phyloP scores from a whole-genome alignment of 2,888 invertebrate genomes.

The Catocala nupta region DNA sequence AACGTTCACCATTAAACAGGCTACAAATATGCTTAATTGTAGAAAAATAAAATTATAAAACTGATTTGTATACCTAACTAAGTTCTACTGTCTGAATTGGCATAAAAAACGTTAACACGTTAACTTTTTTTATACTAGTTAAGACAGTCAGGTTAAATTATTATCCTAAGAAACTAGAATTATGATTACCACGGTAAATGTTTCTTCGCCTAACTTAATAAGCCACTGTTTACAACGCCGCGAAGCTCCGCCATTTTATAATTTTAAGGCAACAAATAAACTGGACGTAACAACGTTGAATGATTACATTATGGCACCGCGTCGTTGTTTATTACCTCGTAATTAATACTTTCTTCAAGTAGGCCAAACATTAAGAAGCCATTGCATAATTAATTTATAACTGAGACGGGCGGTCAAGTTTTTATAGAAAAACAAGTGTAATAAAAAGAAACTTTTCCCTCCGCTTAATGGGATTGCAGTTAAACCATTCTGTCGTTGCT shows the following conservation, averaged over 20 bases:
- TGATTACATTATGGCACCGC: constrained; percentile 36
- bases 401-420: constrained; percentile 24
- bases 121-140: too few relatives aligned
- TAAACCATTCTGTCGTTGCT: constrained; percentile 35
- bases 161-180: too few relatives aligned
- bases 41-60: too few relatives aligned
- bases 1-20: too few relatives aligned
- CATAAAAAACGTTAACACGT: too few relatives aligned
- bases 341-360: constrained; percentile 42
- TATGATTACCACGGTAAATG: too few relatives aligned
- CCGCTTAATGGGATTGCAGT: constrained; percentile 41
- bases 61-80: too few relatives aligned
- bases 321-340: constrained; percentile 38
- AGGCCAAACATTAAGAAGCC: constrained; percentile 33
- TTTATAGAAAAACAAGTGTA: constrained; percentile 26
- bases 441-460: constrained; percentile 24
- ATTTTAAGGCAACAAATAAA: constrained; percentile 22
- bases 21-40: too few relatives aligned
- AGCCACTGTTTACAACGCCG: neutral
- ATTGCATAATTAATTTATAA: constrained; percentile 44
- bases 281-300: constrained; percentile 30
- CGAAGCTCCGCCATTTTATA: neutral
- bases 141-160: too few relatives aligned
- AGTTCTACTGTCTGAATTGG: too few relatives aligned
- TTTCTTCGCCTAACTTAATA: neutral